These are phyloP conservation scores for Stichopus horrens DNA, from an alignment of 53 echinoderm and acorn worm genomes.

Conservation along the genomic window DNA sequence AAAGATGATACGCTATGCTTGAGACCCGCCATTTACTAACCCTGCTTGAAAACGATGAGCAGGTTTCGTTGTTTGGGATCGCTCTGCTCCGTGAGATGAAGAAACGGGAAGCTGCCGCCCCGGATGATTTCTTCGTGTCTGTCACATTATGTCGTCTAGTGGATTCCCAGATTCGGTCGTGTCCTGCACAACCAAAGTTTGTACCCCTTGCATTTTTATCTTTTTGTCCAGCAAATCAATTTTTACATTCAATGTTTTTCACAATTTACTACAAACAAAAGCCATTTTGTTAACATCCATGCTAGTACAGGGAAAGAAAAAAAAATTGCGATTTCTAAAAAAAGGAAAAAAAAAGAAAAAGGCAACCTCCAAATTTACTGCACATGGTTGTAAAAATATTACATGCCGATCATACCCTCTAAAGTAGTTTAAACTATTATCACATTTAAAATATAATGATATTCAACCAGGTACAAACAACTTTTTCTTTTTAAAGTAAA, in stretches of 20 bases:
- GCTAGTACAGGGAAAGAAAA: background rate
- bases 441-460: background rate
- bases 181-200: slow-evolving; percentile 28
- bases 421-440: background rate
- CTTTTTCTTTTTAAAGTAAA: background rate
- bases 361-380: slow-evolving; percentile 20
- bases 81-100: background rate
- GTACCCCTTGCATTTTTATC: background rate
- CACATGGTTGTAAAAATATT: background rate
- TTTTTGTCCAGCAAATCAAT: slow-evolving; percentile 41
- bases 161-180: background rate
- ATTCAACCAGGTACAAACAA: background rate
- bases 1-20: background rate
- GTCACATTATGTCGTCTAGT: background rate
- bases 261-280: background rate
- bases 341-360: slow-evolving; percentile 1
- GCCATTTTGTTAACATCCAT: background rate
- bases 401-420: background rate
- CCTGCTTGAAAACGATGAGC: background rate
- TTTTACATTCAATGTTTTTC: background rate
- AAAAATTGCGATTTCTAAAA: background rate
- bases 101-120: background rate
- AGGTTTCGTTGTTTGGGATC: background rate
- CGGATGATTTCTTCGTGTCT: background rate
- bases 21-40: background rate